These are phyloP conservation scores for Clitarchus hookeri DNA, from an alignment of 2,888 invertebrate species.

Conservation along the genomic window DNA sequence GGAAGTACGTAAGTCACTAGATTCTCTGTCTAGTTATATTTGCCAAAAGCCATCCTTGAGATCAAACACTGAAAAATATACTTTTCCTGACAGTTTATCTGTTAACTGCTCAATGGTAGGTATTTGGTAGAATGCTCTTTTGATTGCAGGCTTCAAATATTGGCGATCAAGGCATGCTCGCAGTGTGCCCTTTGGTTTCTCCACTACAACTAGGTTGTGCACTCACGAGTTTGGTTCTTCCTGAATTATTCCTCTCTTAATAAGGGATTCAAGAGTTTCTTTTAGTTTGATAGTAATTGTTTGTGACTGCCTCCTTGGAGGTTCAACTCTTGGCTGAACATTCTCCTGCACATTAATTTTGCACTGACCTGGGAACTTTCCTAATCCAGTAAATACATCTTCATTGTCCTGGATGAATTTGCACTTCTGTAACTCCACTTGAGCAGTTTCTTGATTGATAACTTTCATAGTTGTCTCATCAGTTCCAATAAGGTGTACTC, in stretches of 20 bases:
- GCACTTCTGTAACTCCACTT: not conserved
- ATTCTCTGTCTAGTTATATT: not conserved
- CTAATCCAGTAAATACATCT: not conserved
- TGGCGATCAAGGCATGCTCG: no score
- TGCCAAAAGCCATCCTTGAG: not conserved
- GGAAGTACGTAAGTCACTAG: not conserved
- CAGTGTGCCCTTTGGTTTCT: no score
- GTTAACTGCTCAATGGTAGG: no score
- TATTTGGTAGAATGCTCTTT: no score
- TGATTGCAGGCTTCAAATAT: no score
- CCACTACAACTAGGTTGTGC: no score
- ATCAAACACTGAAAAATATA: not conserved
- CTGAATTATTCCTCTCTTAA: no score
- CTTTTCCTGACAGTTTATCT: not conserved
- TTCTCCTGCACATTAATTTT: not conserved
- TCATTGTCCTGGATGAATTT: not conserved
- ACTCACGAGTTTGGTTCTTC: no score
- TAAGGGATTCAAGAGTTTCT: no score
- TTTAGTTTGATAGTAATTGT: not conserved
- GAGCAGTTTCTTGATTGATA: not conserved
- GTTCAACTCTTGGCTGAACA: not conserved
- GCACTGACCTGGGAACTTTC: not conserved
- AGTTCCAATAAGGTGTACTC: not conserved
- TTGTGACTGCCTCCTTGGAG: not conserved
- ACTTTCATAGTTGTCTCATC: not conserved